These are phyloP conservation scores for Dynastes grantii DNA, from an alignment of 2,888 invertebrate genomes.

Conservation along the genomic window DNA sequence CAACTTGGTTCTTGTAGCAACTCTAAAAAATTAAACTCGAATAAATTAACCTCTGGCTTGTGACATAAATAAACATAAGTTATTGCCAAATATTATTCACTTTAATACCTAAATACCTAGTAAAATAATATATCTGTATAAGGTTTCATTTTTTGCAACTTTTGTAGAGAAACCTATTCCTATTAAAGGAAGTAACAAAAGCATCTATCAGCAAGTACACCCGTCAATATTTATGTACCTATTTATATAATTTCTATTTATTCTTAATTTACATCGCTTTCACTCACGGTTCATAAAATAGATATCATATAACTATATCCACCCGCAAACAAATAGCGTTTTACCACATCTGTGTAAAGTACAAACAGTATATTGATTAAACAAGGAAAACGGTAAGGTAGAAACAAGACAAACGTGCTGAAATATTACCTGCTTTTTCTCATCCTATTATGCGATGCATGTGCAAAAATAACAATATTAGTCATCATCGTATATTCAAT, in stretches of 20 bases:
- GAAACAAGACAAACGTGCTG: neutral
- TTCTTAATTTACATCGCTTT: conserved; percentile 3
- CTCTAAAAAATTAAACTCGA: too few relatives aligned
- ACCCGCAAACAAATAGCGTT: neutral
- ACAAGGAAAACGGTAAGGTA: neutral
- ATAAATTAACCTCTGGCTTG: too few relatives aligned
- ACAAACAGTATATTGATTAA: conserved; percentile 14
- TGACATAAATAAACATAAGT: too few relatives aligned
- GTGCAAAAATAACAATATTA: conserved; percentile 33
- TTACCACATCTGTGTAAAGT: neutral
- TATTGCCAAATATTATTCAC: too few relatives aligned
- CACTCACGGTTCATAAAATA: neutral
- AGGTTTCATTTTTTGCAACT: neutral
- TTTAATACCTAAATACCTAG: too few relatives aligned
- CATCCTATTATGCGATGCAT: conserved; percentile 37
- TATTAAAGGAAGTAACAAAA: too few relatives aligned
- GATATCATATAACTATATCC: neutral
- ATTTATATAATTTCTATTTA: neutral
- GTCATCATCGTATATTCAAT: conserved; percentile 5
- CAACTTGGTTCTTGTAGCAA: too few relatives aligned
- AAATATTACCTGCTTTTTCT: conserved; percentile 42
- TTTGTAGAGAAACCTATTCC: too few relatives aligned
- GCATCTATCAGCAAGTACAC: too few relatives aligned
- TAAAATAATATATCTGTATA: too few relatives aligned
- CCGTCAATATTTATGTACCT: too few relatives aligned